Conservation (phyloP, 2,113 vertebrate genomes). For the Triplophysa siluroides region DNA sequence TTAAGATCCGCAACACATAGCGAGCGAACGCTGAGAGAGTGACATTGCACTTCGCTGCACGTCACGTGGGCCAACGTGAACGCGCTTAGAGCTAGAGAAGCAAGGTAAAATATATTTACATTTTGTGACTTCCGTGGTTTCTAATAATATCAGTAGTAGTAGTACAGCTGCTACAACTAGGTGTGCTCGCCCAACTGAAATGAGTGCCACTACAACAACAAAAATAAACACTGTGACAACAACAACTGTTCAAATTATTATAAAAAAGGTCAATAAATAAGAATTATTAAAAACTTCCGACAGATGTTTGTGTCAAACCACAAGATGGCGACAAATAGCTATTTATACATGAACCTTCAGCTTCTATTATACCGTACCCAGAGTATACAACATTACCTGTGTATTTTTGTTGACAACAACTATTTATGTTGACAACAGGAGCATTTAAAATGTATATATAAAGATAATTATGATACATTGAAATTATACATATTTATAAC, state of each 20-base stretch:
- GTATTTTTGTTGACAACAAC: too few relatives aligned
- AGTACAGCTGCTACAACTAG: too few relatives aligned
- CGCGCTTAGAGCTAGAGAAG: background rate
- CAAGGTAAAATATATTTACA: too few relatives aligned
- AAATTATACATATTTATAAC: too few relatives aligned
- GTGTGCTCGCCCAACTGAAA: background rate
- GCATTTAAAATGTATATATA: too few relatives aligned
- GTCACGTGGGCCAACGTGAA: constrained; percentile 28
- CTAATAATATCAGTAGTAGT: too few relatives aligned
- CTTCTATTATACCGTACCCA: background rate
- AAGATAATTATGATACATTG: too few relatives aligned
- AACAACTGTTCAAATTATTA: background rate
- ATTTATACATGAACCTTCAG: background rate
- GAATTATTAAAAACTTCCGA: background rate
- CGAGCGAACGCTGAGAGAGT: background rate
- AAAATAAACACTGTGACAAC: background rate
- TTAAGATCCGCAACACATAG: constrained; percentile 21
- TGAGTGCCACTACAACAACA: background rate
- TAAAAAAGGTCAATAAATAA: background rate
- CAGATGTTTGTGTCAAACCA: background rate
- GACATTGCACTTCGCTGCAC: background rate
- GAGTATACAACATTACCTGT: too few relatives aligned
- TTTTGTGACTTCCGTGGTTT: too few relatives aligned
- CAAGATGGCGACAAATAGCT: constrained; percentile 25
- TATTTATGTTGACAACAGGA: background rate